Conservation (phyloP, 1,140 invertebrate genomes). For the Trichonephila inaurata region DNA sequence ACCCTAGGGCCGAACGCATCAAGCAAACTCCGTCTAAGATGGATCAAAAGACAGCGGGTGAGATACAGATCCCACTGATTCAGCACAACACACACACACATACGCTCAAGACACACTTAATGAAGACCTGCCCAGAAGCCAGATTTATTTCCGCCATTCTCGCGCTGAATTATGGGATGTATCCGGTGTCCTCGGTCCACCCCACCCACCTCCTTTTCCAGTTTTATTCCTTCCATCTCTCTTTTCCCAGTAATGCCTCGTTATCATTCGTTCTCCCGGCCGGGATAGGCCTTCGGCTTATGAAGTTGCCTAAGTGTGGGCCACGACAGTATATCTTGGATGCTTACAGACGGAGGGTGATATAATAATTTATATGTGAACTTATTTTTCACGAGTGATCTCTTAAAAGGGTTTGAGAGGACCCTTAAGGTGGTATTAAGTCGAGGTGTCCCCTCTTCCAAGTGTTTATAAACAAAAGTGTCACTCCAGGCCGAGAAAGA, state of each 20-base stretch:
- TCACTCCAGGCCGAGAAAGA: not conserved
- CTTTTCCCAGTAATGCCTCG: slow-evolving; percentile 53
- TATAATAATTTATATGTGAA: slow-evolving; percentile 59
- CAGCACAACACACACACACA: slow-evolving; percentile 60
- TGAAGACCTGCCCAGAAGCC: slow-evolving; percentile 75
- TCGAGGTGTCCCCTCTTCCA: not conserved
- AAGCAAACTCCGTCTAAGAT: slow-evolving; percentile 65
- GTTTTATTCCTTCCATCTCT: slow-evolving; percentile 69
- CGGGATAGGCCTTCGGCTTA: slow-evolving; percentile 49
- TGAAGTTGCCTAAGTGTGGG: slow-evolving; percentile 46
- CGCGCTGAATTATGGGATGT: slow-evolving; percentile 74
- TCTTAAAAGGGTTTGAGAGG: slow-evolving; percentile 59
- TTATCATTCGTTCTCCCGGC: slow-evolving; percentile 62
- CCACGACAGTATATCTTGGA: slow-evolving; percentile 13
- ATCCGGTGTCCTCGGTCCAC: slow-evolving; percentile 68
- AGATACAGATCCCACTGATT: slow-evolving; percentile 73
- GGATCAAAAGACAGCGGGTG: slow-evolving; percentile 71
- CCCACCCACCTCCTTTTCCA: slow-evolving; percentile 13
- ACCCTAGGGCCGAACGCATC: slow-evolving; percentile 59
- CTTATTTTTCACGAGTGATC: slow-evolving; percentile 59
- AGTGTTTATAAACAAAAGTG: slow-evolving; percentile 50
- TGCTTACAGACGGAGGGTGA: not conserved
- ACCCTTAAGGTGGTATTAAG: slow-evolving; percentile 43
- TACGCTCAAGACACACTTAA: slow-evolving; percentile 69
- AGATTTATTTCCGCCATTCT: slow-evolving; percentile 76